Evolutionary conservation across 1,140 invertebrate species (phyloP).

Genomic region (Ceratina australensis): DNA sequence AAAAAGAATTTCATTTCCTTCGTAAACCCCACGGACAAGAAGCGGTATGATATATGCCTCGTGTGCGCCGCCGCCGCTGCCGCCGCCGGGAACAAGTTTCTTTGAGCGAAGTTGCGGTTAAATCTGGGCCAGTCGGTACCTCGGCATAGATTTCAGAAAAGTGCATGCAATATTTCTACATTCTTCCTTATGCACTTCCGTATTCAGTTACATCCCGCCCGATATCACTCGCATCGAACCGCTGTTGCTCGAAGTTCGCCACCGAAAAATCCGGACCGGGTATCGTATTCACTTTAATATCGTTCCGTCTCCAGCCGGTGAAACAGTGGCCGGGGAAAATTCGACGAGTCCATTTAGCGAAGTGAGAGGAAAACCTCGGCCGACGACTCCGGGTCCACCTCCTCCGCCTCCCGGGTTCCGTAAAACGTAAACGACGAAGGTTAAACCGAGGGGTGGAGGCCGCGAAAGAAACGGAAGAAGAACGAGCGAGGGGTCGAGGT

Average conservation of each 20-base stretch:
- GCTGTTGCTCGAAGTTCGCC: not conserved
- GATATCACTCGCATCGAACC: too few relatives aligned
- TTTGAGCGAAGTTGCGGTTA: conserved; percentile 24
- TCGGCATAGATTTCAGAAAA: conserved; percentile 32
- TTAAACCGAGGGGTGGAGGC: conserved; percentile 3
- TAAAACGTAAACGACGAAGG: conserved; percentile 26
- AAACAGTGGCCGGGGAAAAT: conserved; percentile 42
- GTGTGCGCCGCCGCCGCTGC: conserved; percentile 11
- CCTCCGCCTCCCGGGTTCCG: conserved; percentile 19
- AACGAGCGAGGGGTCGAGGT: conserved; percentile 52
- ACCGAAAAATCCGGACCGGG: conserved; percentile 13
- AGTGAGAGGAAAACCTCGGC: too few relatives aligned
- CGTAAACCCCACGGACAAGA: conserved; percentile 42
- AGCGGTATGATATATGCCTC: conserved; percentile 39
- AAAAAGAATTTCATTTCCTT: conserved; percentile 63
- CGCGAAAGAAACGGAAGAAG: conserved; percentile 23
- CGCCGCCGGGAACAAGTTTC: conserved; percentile 46
- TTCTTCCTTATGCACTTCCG: too few relatives aligned
- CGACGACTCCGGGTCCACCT: not conserved
- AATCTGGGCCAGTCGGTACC: conserved; percentile 33
- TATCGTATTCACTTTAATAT: conserved; percentile 53
- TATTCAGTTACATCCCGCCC: too few relatives aligned
- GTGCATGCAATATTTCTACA: too few relatives aligned
- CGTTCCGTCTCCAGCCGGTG: conserved; percentile 6
- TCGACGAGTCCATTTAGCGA: conserved; percentile 45